Base-by-base conservation (phyloP, 2,113 vertebrate species). In the Tautogolabrus adspersus region DNA sequence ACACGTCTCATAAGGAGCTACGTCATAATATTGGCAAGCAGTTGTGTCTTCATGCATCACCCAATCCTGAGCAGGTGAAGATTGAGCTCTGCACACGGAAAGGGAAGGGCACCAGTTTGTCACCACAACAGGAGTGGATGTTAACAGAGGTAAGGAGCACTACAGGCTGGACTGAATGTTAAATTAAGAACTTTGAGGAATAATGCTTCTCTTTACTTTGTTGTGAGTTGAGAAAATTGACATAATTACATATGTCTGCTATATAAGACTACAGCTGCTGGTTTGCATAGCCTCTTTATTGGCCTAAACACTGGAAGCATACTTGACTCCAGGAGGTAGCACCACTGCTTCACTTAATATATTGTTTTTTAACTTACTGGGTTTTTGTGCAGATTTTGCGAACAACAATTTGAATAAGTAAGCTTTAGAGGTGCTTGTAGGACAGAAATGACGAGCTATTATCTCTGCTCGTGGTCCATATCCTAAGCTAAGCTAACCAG, bases 11-110 rank as follows among this genome's bases (percentile, higher is more conserved):
- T 73, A 92, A 90, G 49, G 98, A 99, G 87, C 94, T 99, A 74
- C 95, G 98, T 30, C 98, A 99, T 87, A 98, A 99, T 88, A 95
- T 97, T 1, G 96, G 93, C 2, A 96, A 96, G 87, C 95, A 99
- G 92, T 94, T 99, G 10, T 99, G 98, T 87, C 94, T 99, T 70
- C 94, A 95, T 0, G 95, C 94, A 0, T 66, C 6, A 0, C 0
- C 49, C 1, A 61, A 65, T 0, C n/a, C 77, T 0, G 83, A 91
- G 4, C 51, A 68, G 0, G 92, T 96, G 34, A 95, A 93, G 87
- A 80, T 98, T 1, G 93, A 96, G 22, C 54, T 75, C 0, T 99
- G 98, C 79, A 89, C 91, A 58, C 95, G 91, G 82, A 95, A 90
- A 23, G 96, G 96, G 15, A 95, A 91, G 38, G 94, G 95, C 0